These are phyloP conservation scores for Phycodurus eques DNA, from an alignment of 2,113 vertebrate genomes.

Conservation along the genomic window DNA sequence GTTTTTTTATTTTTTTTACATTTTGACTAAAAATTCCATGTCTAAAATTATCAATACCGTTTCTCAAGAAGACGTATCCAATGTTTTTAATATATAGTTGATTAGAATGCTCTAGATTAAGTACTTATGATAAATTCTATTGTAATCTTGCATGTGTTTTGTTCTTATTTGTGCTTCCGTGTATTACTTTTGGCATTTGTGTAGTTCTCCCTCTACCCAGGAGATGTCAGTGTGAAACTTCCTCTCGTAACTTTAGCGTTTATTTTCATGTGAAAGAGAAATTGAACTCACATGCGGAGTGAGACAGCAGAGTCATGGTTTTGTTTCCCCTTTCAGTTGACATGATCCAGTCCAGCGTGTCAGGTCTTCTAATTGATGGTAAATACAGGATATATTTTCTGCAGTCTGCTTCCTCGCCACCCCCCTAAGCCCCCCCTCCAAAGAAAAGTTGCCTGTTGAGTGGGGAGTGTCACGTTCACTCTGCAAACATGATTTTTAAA, in stretches of 20 bases:
- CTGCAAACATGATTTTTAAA: constrained; percentile 7
- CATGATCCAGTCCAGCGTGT: not conserved
- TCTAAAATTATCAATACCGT: too few species aligned
- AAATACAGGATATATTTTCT: constrained; percentile 25
- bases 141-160: not conserved
- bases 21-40: too few species aligned
- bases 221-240: constrained; percentile 35
- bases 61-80: too few species aligned
- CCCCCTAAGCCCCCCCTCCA: constrained; percentile 7
- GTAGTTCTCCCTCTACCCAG: constrained; percentile 37
- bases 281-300: too few species aligned
- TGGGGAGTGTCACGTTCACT: constrained; percentile 16
- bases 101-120: not conserved
- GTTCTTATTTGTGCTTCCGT: not conserved
- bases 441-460: constrained; percentile 9
- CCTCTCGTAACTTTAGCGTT: not conserved
- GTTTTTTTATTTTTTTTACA: too few species aligned
- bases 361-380: not conserved
- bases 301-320: not conserved
- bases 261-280: not conserved
- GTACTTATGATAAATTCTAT: not conserved
- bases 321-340: not conserved
- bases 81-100: too few species aligned
- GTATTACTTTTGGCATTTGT: not conserved
- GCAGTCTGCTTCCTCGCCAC: constrained; percentile 30